Conservation (phyloP, 1,140 invertebrate genomes). For the Neodiprion virginianus region DNA sequence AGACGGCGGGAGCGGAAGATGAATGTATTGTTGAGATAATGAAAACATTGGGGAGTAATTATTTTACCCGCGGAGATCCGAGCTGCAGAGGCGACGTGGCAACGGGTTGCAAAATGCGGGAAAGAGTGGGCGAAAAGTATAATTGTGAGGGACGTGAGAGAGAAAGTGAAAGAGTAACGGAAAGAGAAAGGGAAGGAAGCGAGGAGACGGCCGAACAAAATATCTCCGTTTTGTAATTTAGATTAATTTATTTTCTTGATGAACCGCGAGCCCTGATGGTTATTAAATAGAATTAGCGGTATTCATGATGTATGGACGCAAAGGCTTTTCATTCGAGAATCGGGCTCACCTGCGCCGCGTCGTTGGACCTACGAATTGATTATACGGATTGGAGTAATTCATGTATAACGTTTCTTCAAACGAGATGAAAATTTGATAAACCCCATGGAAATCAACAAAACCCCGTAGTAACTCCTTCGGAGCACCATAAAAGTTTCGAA, state of each 20-base stretch:
- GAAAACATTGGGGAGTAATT: constrained; percentile 38
- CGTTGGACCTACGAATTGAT: too few species aligned
- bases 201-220: background rate
- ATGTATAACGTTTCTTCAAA: too few species aligned
- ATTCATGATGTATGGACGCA: too few species aligned
- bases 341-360: too few species aligned
- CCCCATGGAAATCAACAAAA: too few species aligned
- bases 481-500: too few species aligned
- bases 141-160: background rate
- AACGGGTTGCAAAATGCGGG: constrained; percentile 18
- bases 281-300: too few species aligned
- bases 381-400: too few species aligned
- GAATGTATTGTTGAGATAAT: constrained; percentile 27
- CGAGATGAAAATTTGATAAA: too few species aligned
- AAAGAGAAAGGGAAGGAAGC: constrained; percentile 26
- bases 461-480: too few species aligned
- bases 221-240: constrained; percentile 6
- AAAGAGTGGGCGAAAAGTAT: constrained; percentile 24
- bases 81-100: constrained; percentile 10
- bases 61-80: constrained; percentile 24
- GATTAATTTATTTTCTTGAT: constrained; percentile 9
- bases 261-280: background rate
- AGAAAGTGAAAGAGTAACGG: constrained; percentile 14
- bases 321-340: too few species aligned
- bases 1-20: background rate